Base-by-base conservation (phyloP, 2,888 invertebrate species). In the Agonopterix arenella region DNA sequence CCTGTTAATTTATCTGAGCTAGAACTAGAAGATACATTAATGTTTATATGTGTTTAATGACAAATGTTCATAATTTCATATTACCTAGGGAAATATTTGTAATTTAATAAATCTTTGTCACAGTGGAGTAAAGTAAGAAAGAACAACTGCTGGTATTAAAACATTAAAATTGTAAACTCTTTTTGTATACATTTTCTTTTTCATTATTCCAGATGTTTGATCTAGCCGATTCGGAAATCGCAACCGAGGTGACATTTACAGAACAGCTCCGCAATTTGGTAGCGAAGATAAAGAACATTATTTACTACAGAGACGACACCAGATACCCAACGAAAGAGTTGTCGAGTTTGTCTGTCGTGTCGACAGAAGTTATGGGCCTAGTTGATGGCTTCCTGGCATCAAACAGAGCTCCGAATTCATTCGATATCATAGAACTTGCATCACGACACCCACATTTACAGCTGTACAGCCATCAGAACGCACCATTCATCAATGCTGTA, bases 201-300 rank as follows among this genome's bases (percentile, higher is more conserved):
- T 61, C 40, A 62, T 58, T 49, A 80, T 77, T 90, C 53, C 89
- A 95, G 95, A 93, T 93, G 76, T 94, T 93, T 61, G 90, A 92
- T 64, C 73, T 94, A 64, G 90, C 92, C 49, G 91, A 93, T 56
- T 91, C 91, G 7, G 89, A 90, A 64, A 80, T 94, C 28, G 92
- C 92, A 47, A 90, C 90, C 0, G 93, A 94, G 76, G 90, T 94
- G n/a, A 89, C 90, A 52, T 94, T 93, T 70, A 92, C 93, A 16
- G 92, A 93, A 72, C 92, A 92, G 55, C 84, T 94, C 46, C 89
- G 89, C 18, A 82, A 86, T 62, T 67, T 89, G 46, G 82, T 89
- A n/a, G 78, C 84, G 0, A 89, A 89, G 66, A 86, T 90, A 46
- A 89, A 89, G 62, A 89, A 89, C 52, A 85, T 85, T 8, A 80